These are phyloP conservation scores for Phalangium opilio DNA, from an alignment of 2,888 invertebrate genomes.

Conservation along the genomic window DNA sequence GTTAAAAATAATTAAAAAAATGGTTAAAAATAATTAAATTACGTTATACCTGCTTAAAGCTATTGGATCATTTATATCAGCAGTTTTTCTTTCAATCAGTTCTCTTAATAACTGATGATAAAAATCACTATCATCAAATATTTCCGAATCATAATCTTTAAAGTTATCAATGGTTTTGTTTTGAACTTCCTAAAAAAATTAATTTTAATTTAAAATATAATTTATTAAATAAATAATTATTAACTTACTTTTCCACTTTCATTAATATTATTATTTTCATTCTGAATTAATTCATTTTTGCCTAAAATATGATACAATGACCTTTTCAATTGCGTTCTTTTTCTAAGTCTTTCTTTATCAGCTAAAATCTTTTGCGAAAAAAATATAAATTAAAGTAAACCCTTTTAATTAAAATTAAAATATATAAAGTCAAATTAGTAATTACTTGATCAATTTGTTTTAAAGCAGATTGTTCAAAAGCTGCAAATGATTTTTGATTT, in stretches of 20 bases:
- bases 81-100: constrained; percentile 78
- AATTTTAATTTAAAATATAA: neutral
- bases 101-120: constrained; percentile 85
- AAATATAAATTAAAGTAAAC: no score
- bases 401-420: no score
- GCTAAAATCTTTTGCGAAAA: constrained; percentile 41
- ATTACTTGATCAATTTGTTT: constrained; percentile 65
- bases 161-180: constrained; percentile 3
- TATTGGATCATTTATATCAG: constrained; percentile 57
- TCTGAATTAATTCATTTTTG: constrained; percentile 29
- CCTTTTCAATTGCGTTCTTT: constrained; percentile 61
- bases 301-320: constrained; percentile 55
- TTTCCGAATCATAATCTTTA: constrained; percentile 52
- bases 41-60: constrained; percentile 48
- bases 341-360: constrained; percentile 57
- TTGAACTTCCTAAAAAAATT: neutral
- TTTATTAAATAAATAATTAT: neutral
- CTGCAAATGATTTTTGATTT: constrained; percentile 44
- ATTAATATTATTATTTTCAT: no score
- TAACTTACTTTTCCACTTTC: no score
- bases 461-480: constrained; percentile 38
- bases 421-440: no score
- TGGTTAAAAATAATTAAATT: neutral
- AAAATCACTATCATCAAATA: constrained; percentile 94
- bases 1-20: no score